phyloP scores from a whole-genome alignment of 2,797 vertebrate genomes.

The Muraenolepis orangiensis region DNA sequence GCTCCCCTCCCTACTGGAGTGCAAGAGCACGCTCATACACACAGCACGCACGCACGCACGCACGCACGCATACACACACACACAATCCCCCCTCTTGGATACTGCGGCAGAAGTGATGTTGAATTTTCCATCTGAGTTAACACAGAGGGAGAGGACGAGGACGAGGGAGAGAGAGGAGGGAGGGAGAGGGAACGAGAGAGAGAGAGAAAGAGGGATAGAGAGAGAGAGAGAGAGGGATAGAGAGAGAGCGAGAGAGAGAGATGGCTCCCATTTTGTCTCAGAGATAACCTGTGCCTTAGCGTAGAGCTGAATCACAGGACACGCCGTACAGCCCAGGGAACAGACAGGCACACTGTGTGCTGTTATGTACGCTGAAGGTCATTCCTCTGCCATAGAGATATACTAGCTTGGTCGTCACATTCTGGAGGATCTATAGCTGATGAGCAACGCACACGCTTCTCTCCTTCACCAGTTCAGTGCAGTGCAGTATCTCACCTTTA shows the following conservation, averaged over 20 bases:
- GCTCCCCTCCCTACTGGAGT: conserved; percentile 21
- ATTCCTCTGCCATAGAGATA: conserved; percentile 9
- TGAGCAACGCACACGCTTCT: not conserved
- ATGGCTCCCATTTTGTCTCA: conserved; percentile 5
- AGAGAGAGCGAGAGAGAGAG: no score
- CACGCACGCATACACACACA: conserved; percentile 18
- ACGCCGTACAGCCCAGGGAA: not conserved
- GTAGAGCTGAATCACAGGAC: conserved; percentile 22
- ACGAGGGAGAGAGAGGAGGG: not conserved
- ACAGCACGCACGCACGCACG: no score
- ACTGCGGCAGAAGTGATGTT: conserved; percentile 31
- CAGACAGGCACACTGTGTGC: conserved; percentile 25
- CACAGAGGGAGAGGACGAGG: conserved; percentile 1
- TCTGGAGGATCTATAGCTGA: not conserved
- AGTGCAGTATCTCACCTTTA: not conserved
- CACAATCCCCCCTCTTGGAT: conserved; percentile 26
- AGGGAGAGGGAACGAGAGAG: conserved; percentile 7
- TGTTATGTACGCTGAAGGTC: conserved; percentile 40
- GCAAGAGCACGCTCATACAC: conserved; percentile 21
- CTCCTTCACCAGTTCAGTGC: no score
- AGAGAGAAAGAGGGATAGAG: not conserved
- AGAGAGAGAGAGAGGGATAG: no score
- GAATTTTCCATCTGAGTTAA: conserved; percentile 39
- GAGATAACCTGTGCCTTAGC: conserved; percentile 25
- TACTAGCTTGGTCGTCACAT: not conserved